Conservation (phyloP, 1,140 invertebrate genomes). For the Drosophila orosa region DNA sequence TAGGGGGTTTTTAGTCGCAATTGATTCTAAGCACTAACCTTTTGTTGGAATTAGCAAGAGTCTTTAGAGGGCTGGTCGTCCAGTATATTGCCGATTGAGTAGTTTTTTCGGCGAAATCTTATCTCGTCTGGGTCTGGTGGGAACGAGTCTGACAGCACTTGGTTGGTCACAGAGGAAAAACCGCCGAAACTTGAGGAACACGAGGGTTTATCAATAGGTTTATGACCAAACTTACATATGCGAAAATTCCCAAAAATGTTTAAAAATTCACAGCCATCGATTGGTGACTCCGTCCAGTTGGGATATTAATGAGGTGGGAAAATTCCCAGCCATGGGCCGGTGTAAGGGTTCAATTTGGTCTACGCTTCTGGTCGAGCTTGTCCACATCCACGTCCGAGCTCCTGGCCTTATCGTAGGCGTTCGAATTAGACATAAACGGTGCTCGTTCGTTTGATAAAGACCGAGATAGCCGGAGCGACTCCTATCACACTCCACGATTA, state of each 20-base stretch:
- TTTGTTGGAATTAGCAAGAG: not conserved
- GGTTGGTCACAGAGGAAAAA: constrained; percentile 11
- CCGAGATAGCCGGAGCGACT: constrained; percentile 41
- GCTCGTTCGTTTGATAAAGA: constrained; percentile 59
- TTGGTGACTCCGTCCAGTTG: constrained; percentile 4
- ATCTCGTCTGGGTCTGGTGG: constrained; percentile 12
- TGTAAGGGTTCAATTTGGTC: constrained; percentile 13
- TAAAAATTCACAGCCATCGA: constrained; percentile 48
- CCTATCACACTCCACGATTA: constrained; percentile 41
- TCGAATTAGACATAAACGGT: constrained; percentile 34
- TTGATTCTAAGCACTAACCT: not conserved
- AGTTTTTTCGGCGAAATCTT: constrained; percentile 9
- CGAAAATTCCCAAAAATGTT: constrained; percentile 53
- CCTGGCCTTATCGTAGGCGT: constrained; percentile 28
- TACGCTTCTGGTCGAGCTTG: constrained; percentile 25
- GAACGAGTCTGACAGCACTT: constrained; percentile 13
- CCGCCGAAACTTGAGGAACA: constrained; percentile 22
- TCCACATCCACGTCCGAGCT: constrained; percentile 17
- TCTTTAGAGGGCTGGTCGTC: not conserved
- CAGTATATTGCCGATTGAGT: not conserved
- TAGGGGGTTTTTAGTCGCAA: not conserved
- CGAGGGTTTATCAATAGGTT: constrained; percentile 27
- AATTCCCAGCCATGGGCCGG: constrained; percentile 7
- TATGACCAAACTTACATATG: constrained; percentile 45
- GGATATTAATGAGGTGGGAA: constrained; percentile 44